phyloP scores from a whole-genome alignment of 2,888 invertebrate genomes.

The Noctua comes region DNA sequence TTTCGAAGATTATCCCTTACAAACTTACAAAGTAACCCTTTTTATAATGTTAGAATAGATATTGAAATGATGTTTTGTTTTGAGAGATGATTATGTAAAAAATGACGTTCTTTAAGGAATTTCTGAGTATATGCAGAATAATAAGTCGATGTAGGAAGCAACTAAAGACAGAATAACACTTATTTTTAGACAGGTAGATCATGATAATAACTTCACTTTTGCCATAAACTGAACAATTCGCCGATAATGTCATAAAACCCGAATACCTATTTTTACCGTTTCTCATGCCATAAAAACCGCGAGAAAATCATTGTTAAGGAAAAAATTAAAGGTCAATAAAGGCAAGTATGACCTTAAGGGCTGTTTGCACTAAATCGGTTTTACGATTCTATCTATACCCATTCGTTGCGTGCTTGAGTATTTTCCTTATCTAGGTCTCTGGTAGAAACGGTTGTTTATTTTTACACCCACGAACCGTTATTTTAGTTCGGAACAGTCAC shows the following conservation, averaged over 20 bases:
- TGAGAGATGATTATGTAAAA: background rate
- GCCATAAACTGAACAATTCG: constrained; percentile 9
- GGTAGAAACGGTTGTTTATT: constrained; percentile 17
- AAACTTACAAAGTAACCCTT: no score
- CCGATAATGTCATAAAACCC: background rate
- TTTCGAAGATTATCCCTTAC: no score
- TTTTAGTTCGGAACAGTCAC: constrained; percentile 14
- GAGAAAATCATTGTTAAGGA: constrained; percentile 2
- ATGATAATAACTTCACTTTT: background rate
- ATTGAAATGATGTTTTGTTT: background rate
- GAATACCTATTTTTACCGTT: constrained; percentile 1
- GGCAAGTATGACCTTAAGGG: background rate
- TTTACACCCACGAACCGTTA: constrained; percentile 15
- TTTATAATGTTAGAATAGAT: background rate
- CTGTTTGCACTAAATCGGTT: constrained; percentile 23
- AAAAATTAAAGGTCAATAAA: constrained; percentile 5
- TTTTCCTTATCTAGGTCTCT: constrained; percentile 31
- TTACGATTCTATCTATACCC: constrained; percentile 10
- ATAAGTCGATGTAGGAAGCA: background rate
- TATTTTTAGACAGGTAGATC: background rate
- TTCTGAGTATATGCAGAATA: background rate
- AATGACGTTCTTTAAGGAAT: background rate
- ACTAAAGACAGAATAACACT: background rate
- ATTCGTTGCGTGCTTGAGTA: constrained; percentile 42
- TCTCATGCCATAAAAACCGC: background rate